Evolutionary conservation across 64 coral and sea anemone species (phyloP), one percentile per base, ranked within the genome.

Genomic region (Montipora capricornis): DNA sequence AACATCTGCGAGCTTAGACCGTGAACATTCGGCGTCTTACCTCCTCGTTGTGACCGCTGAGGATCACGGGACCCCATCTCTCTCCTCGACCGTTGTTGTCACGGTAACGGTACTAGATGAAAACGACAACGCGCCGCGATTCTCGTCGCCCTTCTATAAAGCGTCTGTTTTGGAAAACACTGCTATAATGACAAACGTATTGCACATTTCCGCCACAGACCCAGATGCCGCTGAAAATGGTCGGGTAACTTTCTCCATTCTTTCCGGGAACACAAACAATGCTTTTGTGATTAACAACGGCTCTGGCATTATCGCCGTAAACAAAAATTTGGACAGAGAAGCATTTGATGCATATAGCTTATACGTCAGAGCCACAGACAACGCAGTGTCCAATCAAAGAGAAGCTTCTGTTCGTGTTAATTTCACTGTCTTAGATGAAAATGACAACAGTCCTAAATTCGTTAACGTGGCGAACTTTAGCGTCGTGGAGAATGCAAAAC

Each of bases 371-470:
- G 96, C 92, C 19, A 79, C 88, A 6, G 96, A 97, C 69, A 91
- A 89, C 9, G 96, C 89, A 19, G 78, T 4, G 14, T 71, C 64
- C 7, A 90, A 85, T 11, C 79, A 83, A 10, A 70, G 20, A 24
- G 51, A 13, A 7, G 53, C 83, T 15, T 81, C 20, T 0, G 80
- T 79, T 0, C 47, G 80, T 8, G 89, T 94, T 2, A 77, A 49
- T 49, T 92, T 99, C 70, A 92, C 92, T 2, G 89, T 99, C 19
- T 49, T 78, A 47, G 98, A 99, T 67, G 95, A 96, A 44, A 99
- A 99, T 67, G 98, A 99, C 58, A 99, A 99, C 67, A 70, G 92
- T 0, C 98, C 98, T 69, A 10, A 60, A 1, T 95, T 99, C 73
- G 69, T 51, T 20, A 99, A 86, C 66, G 51, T 68, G 15, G 15